These are phyloP conservation scores for Hirtodrosophila cameraria DNA, from an alignment of 2,888 invertebrate genomes.

Conservation along the genomic window DNA sequence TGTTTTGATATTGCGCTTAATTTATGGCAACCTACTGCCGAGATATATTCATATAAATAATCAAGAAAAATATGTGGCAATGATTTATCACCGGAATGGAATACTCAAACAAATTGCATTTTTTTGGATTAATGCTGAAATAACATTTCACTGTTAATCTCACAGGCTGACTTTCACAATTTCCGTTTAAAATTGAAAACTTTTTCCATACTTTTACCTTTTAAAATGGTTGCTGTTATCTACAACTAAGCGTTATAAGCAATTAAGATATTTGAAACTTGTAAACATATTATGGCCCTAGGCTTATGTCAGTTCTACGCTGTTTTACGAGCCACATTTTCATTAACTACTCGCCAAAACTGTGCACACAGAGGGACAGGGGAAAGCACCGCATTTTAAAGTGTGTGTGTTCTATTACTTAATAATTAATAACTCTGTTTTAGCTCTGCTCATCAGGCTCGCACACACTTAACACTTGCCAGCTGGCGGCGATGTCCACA, in stretches of 20 bases:
- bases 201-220: too few species aligned
- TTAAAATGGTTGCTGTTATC: too few species aligned
- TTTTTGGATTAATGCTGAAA: not conserved
- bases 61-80: slow-evolving; percentile 5
- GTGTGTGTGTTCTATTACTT: slow-evolving; percentile 66
- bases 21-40: slow-evolving; percentile 29
- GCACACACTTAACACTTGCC: slow-evolving; percentile 31
- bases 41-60: slow-evolving; percentile 21
- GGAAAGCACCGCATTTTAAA: slow-evolving; percentile 25
- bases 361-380: not conserved
- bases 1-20: slow-evolving; percentile 24
- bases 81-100: slow-evolving; percentile 15
- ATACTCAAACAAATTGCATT: not conserved
- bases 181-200: not conserved
- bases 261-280: slow-evolving; percentile 17
- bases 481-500: slow-evolving; percentile 49
- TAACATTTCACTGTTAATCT: not conserved
- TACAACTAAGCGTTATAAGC: not conserved
- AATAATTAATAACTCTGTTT: slow-evolving; percentile 66
- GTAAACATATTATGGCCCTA: slow-evolving; percentile 11
- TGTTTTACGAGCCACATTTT: slow-evolving; percentile 31
- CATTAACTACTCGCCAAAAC: slow-evolving; percentile 28
- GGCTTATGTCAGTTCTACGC: slow-evolving; percentile 18
- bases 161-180: not conserved
- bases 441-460: slow-evolving; percentile 37